Percentiles rank a stretch among this genome's conserved stretches.
These are phyloP conservation scores for Psilopogon haemacephalus DNA, from an alignment of 2,113 vertebrate species.

Conservation along the genomic window DNA sequence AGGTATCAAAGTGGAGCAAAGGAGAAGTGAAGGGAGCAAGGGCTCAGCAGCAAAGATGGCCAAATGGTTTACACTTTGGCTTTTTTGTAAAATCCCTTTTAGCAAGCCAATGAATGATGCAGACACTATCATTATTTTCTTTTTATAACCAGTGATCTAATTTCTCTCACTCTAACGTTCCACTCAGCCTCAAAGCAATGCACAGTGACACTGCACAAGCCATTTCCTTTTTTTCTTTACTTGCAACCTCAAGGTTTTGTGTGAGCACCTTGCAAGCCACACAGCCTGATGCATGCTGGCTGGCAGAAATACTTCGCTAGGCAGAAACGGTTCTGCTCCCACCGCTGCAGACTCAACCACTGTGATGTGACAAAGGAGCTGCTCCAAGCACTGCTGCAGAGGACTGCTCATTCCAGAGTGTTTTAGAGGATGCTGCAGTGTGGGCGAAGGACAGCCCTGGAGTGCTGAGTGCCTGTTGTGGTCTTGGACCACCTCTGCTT, in stretches of 20 bases:
- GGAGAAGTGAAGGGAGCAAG: no score
- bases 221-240: neutral
- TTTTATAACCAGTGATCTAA: no score
- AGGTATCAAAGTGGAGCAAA: no score
- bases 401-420: neutral
- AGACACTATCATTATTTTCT: no score
- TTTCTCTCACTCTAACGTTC: no score
- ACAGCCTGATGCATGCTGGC: no score
- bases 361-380: neutral
- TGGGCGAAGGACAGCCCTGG: neutral
- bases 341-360: neutral
- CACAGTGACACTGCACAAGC: neutral
- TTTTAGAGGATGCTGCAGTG: neutral
- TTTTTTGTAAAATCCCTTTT: no score
- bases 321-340: neutral
- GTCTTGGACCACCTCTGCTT: neutral
- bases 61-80: no score
- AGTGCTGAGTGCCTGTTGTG: neutral
- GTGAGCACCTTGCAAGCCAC: neutral
- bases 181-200: no score
- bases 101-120: no score
- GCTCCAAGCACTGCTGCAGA: neutral
- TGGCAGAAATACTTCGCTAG: fast-evolving
- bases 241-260: neutral
- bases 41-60: no score